phyloP scores from a whole-genome alignment of 1,140 invertebrate species.

The Hyphantria cunea region DNA sequence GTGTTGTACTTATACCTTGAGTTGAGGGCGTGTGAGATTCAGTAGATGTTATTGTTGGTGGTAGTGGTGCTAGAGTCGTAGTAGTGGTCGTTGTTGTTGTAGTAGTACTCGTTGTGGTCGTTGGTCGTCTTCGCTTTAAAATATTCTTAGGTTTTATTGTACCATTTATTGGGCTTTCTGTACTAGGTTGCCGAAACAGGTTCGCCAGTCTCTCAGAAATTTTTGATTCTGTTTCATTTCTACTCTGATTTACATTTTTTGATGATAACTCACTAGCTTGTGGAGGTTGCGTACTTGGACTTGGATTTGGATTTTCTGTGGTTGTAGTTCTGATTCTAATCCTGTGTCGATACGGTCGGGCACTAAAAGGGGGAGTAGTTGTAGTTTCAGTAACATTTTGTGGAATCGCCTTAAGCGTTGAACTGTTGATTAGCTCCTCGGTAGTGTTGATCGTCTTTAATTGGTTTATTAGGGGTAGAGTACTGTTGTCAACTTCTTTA shows the following conservation, averaged over 20 bases:
- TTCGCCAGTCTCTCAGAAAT: conserved; percentile 58
- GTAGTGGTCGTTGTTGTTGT: conserved; percentile 45
- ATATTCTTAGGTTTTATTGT: conserved; percentile 71
- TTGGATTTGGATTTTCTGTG: conserved; percentile 54
- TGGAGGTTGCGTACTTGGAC: conserved; percentile 39
- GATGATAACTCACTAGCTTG: conserved; percentile 44
- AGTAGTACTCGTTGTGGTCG: conserved; percentile 54
- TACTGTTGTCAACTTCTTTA: conserved; percentile 54
- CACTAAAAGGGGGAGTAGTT: conserved; percentile 38
- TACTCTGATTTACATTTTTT: conserved; percentile 38
- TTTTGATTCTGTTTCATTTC: conserved; percentile 55
- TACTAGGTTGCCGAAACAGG: conserved; percentile 52
- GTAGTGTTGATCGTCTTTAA: background rate
- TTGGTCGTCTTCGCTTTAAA: conserved; percentile 68
- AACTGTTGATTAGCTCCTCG: conserved; percentile 42
- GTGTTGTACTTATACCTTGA: conserved; percentile 24
- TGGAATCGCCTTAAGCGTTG: conserved; percentile 39
- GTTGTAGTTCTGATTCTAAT: conserved; percentile 71
- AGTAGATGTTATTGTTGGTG: conserved; percentile 33
- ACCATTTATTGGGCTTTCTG: conserved; percentile 52
- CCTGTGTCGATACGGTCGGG: conserved; percentile 53
- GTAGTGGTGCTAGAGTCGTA: background rate
- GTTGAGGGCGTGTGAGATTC: conserved; percentile 32
- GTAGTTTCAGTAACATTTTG: conserved; percentile 58
- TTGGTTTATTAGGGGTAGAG: conserved; percentile 31